Percentiles rank a stretch among this genome's conserved stretches.
Conservation (phyloP, 2,888 invertebrate genomes). For the Adela reaumurella region DNA sequence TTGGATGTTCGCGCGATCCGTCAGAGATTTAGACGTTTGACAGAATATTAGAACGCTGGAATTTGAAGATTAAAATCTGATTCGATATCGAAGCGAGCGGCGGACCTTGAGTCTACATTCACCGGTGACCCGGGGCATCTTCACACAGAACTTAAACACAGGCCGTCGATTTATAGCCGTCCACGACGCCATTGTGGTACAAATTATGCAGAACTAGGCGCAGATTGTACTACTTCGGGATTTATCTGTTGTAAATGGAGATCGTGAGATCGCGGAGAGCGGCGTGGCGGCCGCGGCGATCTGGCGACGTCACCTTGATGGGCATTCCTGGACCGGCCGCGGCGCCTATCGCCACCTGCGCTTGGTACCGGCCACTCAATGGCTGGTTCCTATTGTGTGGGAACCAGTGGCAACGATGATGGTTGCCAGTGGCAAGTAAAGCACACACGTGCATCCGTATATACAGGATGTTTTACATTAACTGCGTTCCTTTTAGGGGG, state of each 20-base stretch:
- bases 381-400: too few species aligned
- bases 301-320: neutral
- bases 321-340: neutral
- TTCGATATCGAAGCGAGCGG: neutral
- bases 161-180: constrained; percentile 25
- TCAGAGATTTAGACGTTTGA: too few species aligned
- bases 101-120: neutral
- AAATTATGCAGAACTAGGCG: constrained; percentile 48
- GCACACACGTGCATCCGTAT: too few species aligned
- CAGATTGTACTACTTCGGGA: constrained; percentile 40
- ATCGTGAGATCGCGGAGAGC: constrained; percentile 36
- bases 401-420: too few species aligned
- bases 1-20: too few species aligned
- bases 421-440: too few species aligned
- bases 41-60: neutral
- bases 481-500: too few species aligned
- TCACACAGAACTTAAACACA: constrained; percentile 3
- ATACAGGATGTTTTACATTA: too few species aligned
- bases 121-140: neutral
- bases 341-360: too few species aligned
- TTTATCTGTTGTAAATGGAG: constrained; percentile 39
- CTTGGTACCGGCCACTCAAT: too few species aligned
- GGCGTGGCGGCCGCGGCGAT: neutral
- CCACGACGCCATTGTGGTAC: constrained; percentile 34
- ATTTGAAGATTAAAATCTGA: neutral